Evolutionary conservation across 2,888 invertebrate species (phyloP).

Genomic region (Meliscaeva auricollis): DNA sequence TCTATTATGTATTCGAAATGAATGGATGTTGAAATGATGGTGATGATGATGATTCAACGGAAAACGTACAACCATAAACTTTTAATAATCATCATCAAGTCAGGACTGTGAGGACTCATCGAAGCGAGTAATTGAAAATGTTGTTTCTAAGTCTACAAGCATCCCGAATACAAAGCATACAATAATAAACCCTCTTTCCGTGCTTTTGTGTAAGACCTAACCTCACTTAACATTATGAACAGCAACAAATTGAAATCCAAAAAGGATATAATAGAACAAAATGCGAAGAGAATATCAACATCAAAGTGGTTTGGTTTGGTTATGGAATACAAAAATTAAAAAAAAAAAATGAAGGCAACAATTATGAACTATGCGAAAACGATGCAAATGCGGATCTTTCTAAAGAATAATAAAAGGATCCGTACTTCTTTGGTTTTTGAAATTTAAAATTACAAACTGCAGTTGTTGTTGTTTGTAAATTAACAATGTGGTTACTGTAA

Average conservation of each 20-base stretch:
- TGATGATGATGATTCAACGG: not conserved
- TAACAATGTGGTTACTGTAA: too few relatives aligned
- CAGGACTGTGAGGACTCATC: not conserved
- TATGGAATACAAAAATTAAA: too few relatives aligned
- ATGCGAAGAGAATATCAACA: not conserved
- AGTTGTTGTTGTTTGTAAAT: too few relatives aligned
- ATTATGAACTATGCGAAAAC: not conserved
- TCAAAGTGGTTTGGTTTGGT: not conserved
- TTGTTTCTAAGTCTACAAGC: conserved; percentile 12
- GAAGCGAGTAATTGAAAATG: conserved; percentile 18
- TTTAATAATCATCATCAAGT: not conserved
- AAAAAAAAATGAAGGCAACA: not conserved
- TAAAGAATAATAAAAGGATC: too few relatives aligned
- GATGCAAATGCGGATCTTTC: not conserved
- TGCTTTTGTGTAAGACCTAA: not conserved
- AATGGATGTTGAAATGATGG: not conserved
- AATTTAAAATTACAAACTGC: too few relatives aligned
- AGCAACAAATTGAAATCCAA: not conserved
- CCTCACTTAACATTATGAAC: not conserved
- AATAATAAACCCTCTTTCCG: not conserved
- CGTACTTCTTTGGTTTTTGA: too few relatives aligned
- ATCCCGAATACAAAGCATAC: not conserved
- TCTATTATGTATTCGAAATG: not conserved
- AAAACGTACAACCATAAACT: not conserved
- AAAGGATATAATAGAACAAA: not conserved